Evolutionary conservation across 2,797 vertebrate species (phyloP), one percentile per base, ranked within the genome.

Genomic region (Jordanella pulchra): DNA sequence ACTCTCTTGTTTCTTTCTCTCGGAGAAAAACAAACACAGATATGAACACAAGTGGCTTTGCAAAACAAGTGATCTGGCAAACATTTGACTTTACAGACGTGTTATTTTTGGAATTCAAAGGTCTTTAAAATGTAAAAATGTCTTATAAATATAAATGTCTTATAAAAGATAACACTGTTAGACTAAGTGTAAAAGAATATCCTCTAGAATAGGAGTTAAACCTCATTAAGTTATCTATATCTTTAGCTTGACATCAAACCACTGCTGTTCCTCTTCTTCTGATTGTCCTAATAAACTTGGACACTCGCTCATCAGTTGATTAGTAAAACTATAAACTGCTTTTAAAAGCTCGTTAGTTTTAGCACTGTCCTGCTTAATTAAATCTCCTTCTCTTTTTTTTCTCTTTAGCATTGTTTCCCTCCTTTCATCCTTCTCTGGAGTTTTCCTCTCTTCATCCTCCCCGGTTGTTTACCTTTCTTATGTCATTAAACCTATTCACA

Each of bases 221-320:
- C 83, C 63, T 64, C 78, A 83, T 90, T 85, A 90, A 85, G 80
- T 80, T 71, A 66, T 76, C 48, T 76, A 73, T 84, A 73, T 75
- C 86, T 86, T 87, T 74, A 75, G 72, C 80, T 87, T 71, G 77
- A 76, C 80, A 61, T 73, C 72, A 84, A 89, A 90, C 89, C 77
- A 90, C 81, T 87, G 76, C 67, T 67, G 74, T 61, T 71, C 15
- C 86, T 81, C 81, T 83, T 78, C 69, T 82, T 76, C 79, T 79
- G 44, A 79, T 83, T 50, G 71, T 87, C 81, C 80, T 73, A 89
- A 92, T 85, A 90, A 91, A 91, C 89, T 92, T 85, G 88, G 58
- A 65, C 89, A 90, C 89, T 92, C 80, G 85, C 90, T 92, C 83
- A 88, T 77, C 90, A 91, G 85, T 92, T 90, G 81, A 93, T 93